Evolutionary conservation across 2,113 vertebrate species (phyloP).

Genomic region (Ailurus styani): DNA sequence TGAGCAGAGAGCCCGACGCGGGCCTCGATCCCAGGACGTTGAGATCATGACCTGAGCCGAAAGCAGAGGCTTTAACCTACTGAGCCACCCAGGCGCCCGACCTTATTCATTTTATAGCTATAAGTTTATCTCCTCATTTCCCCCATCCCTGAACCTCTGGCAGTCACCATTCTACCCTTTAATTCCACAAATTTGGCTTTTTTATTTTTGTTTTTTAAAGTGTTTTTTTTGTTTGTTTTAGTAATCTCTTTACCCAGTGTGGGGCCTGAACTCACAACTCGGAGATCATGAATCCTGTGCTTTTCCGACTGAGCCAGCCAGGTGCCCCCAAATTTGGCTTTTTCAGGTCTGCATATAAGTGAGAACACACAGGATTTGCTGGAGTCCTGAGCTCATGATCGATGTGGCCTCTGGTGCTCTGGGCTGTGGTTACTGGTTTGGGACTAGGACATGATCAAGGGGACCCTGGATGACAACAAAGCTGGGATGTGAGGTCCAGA

Average conservation of each 20-base stretch:
- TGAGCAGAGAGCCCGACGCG: too few species aligned
- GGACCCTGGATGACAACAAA: not conserved
- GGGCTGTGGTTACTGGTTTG: not conserved
- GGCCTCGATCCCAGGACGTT: too few species aligned
- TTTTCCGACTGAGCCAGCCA: not conserved
- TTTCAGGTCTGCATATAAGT: not conserved
- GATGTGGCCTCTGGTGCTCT: rapidly evolving
- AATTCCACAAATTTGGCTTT: not conserved
- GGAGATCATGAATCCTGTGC: not conserved
- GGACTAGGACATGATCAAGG: not conserved
- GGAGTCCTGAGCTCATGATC: not conserved
- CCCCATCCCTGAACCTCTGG: not conserved
- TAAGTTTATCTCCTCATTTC: not conserved
- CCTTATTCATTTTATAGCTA: not conserved
- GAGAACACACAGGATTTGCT: not conserved
- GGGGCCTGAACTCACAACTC: not conserved
- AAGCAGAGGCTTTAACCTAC: too few species aligned
- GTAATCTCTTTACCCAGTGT: not conserved
- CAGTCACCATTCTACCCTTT: not conserved
- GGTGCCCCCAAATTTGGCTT: not conserved
- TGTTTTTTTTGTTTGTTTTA: not conserved
- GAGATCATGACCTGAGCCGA: too few species aligned
- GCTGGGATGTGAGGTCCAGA: not conserved
- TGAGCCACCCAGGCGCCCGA: too few species aligned
- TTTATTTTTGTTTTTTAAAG: not conserved